phyloP scores from a whole-genome alignment of 2,797 vertebrate species.

The Tiaroga cobitis region DNA sequence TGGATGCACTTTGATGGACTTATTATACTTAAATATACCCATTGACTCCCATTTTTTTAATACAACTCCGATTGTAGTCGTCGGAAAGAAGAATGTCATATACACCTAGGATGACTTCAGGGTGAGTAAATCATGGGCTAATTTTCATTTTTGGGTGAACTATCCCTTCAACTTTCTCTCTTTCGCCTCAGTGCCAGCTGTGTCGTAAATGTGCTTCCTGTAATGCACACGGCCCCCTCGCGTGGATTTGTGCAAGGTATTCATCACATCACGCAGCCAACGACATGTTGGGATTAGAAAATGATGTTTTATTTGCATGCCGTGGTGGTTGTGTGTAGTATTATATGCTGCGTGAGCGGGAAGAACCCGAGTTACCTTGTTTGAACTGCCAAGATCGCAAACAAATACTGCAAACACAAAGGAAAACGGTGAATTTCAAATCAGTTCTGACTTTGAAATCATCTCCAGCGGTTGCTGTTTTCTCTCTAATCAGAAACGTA shows the following conservation, averaged over 20 bases:
- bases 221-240: neutral
- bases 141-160: no score
- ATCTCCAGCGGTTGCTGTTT: conserved; percentile 46
- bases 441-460: conserved; percentile 59
- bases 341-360: neutral
- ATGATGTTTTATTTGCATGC: conserved; percentile 6
- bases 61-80: no score
- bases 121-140: no score
- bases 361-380: conserved; percentile 26
- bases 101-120: no score
- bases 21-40: no score
- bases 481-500: conserved; percentile 57
- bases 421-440: conserved; percentile 58
- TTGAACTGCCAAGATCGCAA: conserved; percentile 49
- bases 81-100: no score
- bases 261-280: neutral
- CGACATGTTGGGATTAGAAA: conserved; percentile 24
- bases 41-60: no score
- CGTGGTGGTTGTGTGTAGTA: neutral
- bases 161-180: conserved; percentile 14
- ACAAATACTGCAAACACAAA: conserved; percentile 54
- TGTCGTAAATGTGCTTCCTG: neutral
- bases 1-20: no score
- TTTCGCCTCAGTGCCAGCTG: conserved; percentile 3
- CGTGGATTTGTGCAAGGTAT: neutral